These are phyloP conservation scores for Eilema sororculum DNA, from an alignment of 2,888 invertebrate species.

Conservation along the genomic window DNA sequence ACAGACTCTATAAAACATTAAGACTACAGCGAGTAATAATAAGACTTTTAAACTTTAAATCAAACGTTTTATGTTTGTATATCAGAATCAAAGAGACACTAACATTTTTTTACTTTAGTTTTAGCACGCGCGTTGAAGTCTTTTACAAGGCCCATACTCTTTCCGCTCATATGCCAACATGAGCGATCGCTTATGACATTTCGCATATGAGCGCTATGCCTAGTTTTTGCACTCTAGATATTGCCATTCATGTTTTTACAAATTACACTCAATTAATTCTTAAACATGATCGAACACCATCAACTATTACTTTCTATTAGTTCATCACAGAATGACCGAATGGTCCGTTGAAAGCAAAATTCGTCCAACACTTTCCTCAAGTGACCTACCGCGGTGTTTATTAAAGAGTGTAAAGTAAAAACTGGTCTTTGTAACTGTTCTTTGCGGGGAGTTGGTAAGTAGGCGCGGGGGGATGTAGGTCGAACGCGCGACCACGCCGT, in stretches of 20 bases:
- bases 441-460: constrained; percentile 54
- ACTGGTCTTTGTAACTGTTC: constrained; percentile 82
- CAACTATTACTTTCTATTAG: constrained; percentile 81
- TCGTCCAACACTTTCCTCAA: constrained; percentile 82
- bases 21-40: not conserved
- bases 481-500: constrained; percentile 60
- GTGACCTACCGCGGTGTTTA: constrained; percentile 72
- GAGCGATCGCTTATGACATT: not conserved
- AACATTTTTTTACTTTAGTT: not conserved
- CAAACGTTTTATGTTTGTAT: too few species aligned
- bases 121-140: not conserved
- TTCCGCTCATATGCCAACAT: not conserved
- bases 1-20: not conserved
- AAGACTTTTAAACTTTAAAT: not conserved
- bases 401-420: constrained; percentile 73
- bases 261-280: constrained; percentile 34
- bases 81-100: not conserved
- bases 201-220: constrained; percentile 11
- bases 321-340: constrained; percentile 58
- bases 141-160: not conserved
- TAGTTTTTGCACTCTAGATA: constrained; percentile 27
- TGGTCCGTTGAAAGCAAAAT: constrained; percentile 83
- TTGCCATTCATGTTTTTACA: constrained; percentile 27
- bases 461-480: constrained; percentile 69
- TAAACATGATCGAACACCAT: constrained; percentile 60